Evolutionary conservation across 2,888 invertebrate genomes (phyloP), one percentile per base, ranked within the genome.

Genomic region (Furcula furcula): DNA sequence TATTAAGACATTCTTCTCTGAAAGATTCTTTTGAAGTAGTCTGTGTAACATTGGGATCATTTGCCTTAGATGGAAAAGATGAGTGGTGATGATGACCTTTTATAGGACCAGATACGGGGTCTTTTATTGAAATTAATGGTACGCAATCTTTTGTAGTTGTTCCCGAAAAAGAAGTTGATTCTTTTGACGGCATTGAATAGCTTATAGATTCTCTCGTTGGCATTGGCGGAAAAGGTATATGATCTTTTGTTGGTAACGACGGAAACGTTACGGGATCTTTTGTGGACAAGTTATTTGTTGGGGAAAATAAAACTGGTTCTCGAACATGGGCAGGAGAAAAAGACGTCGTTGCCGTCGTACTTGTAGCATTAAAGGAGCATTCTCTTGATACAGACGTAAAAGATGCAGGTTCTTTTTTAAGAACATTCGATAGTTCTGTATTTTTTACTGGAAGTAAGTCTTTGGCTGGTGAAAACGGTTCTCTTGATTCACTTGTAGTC

Each of bases 141-240:
- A 28, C 7, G 3, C 10, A n/a, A 18, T 28, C 28, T 4, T 18
- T 28, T 7, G 10, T 18, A 11, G 15, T 4, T 10, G 3, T 11
- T 7, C 7, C 7, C 11, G 28, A 5, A 28, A 18, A 7, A 7
- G 16, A 9, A 7, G 4, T 4, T 3, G 28, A 11, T 2, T 2
- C 11, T 11, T 10, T 28, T 14, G 28, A 3, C 10, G 18, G 7
- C 10, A 11, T 28, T 3, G 7, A 2, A 6, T 11, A 28, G 6
- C 5, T 14, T 11, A 9, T 9, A 10, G 16, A 11, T 7, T 28
- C 28, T 10, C 28, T 16, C 6, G 28, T 28, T 11, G 28, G 16
- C 7, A 28, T 7, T 7, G 48, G 30, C 11, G 44, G 28, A 12
- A 47, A 53, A 4, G 18, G 18, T 28, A 28, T n/a, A 18, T 28